Percentiles rank a stretch among this genome's conserved stretches.
Evolutionary conservation across 2,797 vertebrate genomes (phyloP).

Genomic region (Trachops cirrhosus): DNA sequence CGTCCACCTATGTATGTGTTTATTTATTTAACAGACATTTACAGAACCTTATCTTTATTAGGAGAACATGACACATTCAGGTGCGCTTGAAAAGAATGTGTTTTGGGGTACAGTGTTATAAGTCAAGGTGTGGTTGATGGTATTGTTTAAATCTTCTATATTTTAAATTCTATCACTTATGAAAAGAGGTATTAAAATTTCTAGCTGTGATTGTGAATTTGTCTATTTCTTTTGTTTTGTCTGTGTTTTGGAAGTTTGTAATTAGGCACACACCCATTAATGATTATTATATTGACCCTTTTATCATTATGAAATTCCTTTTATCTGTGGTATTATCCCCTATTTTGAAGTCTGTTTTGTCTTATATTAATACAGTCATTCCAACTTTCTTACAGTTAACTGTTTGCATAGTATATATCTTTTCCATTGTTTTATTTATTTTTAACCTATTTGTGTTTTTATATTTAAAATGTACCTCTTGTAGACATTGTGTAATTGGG

Average conservation of each 20-base stretch:
- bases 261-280: background rate
- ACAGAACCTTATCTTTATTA: background rate
- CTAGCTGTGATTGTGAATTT: background rate
- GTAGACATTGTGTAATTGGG: background rate
- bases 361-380: background rate
- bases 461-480: background rate
- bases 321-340: background rate
- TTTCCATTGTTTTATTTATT: background rate
- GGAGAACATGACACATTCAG: background rate
- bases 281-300: background rate
- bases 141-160: background rate
- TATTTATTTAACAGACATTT: background rate
- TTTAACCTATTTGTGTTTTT: background rate
- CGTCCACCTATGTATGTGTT: background rate
- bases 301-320: background rate
- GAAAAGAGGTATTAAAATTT: background rate
- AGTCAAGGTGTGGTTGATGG: background rate
- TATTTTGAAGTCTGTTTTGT: background rate
- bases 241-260: background rate
- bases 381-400: background rate
- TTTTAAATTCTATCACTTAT: background rate
- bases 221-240: background rate
- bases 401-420: background rate
- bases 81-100: background rate
- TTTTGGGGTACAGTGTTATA: background rate